Percentiles rank a stretch among this genome's conserved stretches.
phyloP scores from a whole-genome alignment of 2,113 vertebrate species.

The Bos indicus region DNA sequence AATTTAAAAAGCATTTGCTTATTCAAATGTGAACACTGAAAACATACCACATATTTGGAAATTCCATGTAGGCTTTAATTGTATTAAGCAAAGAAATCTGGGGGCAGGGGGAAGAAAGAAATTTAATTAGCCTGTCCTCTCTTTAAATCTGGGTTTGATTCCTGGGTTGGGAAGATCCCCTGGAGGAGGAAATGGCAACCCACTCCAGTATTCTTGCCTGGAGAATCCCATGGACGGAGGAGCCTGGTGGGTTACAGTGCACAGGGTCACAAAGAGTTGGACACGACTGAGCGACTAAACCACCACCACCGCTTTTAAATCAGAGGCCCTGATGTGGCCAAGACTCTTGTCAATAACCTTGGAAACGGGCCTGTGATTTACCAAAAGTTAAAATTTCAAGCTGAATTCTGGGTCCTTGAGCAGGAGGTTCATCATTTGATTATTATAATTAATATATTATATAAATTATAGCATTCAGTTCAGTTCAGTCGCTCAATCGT shows the following conservation, averaged over 20 bases:
- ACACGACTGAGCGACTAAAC: not conserved
- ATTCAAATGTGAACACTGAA: not conserved
- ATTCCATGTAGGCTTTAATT: not conserved
- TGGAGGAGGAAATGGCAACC: not conserved
- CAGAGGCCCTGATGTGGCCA: not conserved
- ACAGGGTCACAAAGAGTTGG: accelerated
- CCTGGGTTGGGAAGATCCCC: not conserved
- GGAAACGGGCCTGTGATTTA: not conserved
- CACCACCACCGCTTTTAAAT: not conserved
- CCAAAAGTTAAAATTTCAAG: not conserved
- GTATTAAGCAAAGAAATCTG: not conserved
- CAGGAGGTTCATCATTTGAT: not conserved
- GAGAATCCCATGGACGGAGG: not conserved
- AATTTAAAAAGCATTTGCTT: not conserved
- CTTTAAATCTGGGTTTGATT: not conserved
- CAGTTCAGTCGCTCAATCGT: no score
- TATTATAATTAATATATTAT: not conserved
- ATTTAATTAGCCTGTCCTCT: not conserved
- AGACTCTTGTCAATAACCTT: not conserved
- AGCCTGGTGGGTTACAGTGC: not conserved
- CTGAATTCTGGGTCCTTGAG: not conserved
- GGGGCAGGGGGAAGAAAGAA: accelerated
- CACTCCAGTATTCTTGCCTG: not conserved
- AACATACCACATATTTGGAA: not conserved
- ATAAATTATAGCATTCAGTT: not conserved